Base-by-base conservation (phyloP, 2,113 vertebrate genomes). In the Noturus placidus region DNA sequence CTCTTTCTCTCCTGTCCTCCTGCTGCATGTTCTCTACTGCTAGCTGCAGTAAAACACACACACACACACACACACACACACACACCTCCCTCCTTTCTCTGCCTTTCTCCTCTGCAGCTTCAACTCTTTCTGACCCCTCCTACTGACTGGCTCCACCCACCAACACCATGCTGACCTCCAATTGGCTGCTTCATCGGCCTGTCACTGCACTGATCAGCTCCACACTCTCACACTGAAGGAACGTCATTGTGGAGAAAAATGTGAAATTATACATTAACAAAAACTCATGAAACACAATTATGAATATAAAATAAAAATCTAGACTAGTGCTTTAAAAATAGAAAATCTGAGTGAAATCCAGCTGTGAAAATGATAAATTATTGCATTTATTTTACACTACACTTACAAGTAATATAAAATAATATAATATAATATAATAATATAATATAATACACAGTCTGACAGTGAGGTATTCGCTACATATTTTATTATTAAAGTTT, bases 51-150 rank as follows among this genome's bases (percentile, higher is more conserved):
- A 88, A 86, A 63, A 78, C 46, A 78, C 46, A 80, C 74, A 50
- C 25, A n/a, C 76, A 52, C 76, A 38, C 14, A 30, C 76, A 52
- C 93, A 93, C 93, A 93, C 87, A 56, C 50, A 30, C 46, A 78
- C 76, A 79, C 74, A 52, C 74, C 19, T 77, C 38, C 88, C 65
- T 1, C 27, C 76, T n/a, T 63, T 10, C 33, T 61, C 85, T 89
- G 90, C 82, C 87, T 83, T 87, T 89, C 80, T 63, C 27, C 15
- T 63, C 15, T 82, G 81, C 57, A 63, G 35, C 59, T 46, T 6
- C 87, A 89, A 92, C 87, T 90, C 38, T 54, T 54, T 79, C 27
- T 30, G 50, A 19, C 92, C 93, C 8, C 93, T 92, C 89, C 65
- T 88, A 89, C 76, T 30, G 76, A n/a, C 27, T 54, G 76, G 35